A percentile compares a stretch with the other conserved stretches of the same genome.
Conservation (phyloP, 2,797 vertebrate genomes). For the Hippopotamyrus pictus region DNA sequence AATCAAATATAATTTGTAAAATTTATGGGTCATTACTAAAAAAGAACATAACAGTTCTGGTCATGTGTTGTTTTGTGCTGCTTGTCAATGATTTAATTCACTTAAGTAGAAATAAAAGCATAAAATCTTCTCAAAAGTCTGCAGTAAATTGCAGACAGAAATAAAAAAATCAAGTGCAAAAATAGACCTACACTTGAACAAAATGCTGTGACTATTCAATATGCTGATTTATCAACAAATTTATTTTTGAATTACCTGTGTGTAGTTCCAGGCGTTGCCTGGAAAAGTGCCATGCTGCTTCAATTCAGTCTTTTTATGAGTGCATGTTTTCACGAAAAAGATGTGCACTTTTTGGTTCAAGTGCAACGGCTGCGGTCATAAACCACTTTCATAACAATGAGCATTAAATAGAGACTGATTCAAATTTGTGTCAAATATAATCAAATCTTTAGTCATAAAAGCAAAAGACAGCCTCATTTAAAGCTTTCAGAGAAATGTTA, state of each 20-base stretch:
- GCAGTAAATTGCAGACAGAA: not conserved
- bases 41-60: not conserved
- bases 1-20: not conserved
- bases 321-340: not conserved
- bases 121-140: not conserved
- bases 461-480: conserved; percentile 51
- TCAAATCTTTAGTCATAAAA: conserved; percentile 57
- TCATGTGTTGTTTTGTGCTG: not conserved
- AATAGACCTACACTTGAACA: not conserved
- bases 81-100: not conserved
- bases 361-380: conserved; percentile 27
- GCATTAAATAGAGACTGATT: conserved; percentile 41
- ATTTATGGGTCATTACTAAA: not conserved
- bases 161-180: not conserved
- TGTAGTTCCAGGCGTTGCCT: not conserved
- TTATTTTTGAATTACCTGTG: not conserved
- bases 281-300: not conserved
- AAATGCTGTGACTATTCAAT: not conserved
- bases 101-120: not conserved
- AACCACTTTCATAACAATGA: conserved; percentile 44
- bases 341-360: not conserved
- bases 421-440: conserved; percentile 60
- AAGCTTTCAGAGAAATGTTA: conserved; percentile 51
- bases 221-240: not conserved
- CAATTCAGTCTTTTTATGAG: not conserved